Evolutionary conservation across 2,797 vertebrate genomes (phyloP).

Genomic region (Coluber constrictor): DNA sequence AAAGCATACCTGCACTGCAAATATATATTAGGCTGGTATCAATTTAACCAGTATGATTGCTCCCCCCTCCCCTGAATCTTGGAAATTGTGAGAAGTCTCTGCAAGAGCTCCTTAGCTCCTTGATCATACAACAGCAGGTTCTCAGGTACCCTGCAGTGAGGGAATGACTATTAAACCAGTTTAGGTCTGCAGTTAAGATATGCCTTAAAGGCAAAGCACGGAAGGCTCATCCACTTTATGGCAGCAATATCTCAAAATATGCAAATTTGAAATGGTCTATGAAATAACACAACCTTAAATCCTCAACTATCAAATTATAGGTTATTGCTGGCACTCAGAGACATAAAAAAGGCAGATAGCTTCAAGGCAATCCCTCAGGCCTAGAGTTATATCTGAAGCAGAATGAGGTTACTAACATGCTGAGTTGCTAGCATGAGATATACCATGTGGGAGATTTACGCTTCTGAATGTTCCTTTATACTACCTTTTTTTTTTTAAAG

Average conservation of each 20-base stretch:
- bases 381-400: slow-evolving; percentile 7
- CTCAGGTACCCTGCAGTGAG: background rate
- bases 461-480: background rate
- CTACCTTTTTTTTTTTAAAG: background rate
- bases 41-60: background rate
- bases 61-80: background rate
- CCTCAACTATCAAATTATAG: background rate
- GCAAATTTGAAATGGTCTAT: background rate
- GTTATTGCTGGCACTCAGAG: background rate
- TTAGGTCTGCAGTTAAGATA: background rate
- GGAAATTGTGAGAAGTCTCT: background rate
- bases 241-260: slow-evolving; percentile 12
- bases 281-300: slow-evolving; percentile 4
- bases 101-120: background rate
- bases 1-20: background rate
- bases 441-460: background rate
- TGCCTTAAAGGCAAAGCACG: background rate
- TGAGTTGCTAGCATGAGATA: background rate
- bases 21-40: background rate
- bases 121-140: background rate
- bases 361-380: background rate
- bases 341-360: background rate
- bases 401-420: background rate
- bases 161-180: slow-evolving; percentile 5
- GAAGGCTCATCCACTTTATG: background rate